Evolutionary conservation across 1,140 invertebrate genomes (phyloP), one percentile per base, ranked within the genome.

Genomic region (Aphelinus certus): DNA sequence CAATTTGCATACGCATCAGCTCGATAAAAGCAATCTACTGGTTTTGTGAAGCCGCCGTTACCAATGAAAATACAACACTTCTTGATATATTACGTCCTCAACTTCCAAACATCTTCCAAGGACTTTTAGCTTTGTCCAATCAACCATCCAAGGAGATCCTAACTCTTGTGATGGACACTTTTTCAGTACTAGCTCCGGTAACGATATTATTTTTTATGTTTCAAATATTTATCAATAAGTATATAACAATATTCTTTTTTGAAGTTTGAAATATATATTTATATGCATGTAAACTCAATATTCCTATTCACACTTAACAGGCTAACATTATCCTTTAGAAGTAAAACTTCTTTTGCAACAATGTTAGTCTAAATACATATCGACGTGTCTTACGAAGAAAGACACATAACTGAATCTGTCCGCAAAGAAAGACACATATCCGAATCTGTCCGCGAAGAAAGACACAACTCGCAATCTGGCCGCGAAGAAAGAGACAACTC

Each of bases 121-220:
- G 83, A 47, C 76, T 88, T n/a, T 87, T 86, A 49, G 82, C 73
- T 64, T 63, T 87, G 56, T 79, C 82, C 7, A 84, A 73, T 66
- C 86, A 86, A 77, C 76, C 83, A 2, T 81, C 81, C 3, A 85
- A 83, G 4, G 83, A 87, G 78, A 90, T 94, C n/a, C 81, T 95
- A 2, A 88, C 89, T 1, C 79, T 94, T 1, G 89, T 92, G 7
- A 87, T 95, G 83, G 92, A 95, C 81, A 90, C 93, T 0, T 85
- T 95, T 48, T 89, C 89, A 43, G 86, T 91, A 57, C 88, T 95
- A 70, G 83, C 94, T n/a, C 86, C 90, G 76, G 92, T 93, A 87
- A 88, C 26, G 26, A 26, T 0, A 26, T 26, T 26, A 26, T 26
- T 26, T 26, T 26, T 26, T 26, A 26, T 26, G 26, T 26, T 88